Percentiles rank a stretch among this genome's conserved stretches.
phyloP scores from a whole-genome alignment of 2,113 vertebrate species.

The Aldabrachelys gigantea region DNA sequence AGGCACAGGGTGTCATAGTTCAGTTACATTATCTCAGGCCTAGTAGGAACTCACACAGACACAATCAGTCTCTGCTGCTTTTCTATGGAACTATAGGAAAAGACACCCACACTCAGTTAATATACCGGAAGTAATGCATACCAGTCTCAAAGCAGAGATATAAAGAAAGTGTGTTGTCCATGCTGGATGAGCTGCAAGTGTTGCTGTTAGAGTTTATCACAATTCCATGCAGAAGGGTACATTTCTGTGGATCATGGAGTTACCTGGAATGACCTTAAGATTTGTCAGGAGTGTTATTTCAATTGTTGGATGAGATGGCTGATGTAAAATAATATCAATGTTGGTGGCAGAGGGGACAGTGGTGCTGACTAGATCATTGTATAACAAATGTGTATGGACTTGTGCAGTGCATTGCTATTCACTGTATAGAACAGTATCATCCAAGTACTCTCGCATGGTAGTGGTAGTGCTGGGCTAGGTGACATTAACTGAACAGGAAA shows the following conservation, averaged over 20 bases:
- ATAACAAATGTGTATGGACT: not conserved
- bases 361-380: slow-evolving; percentile 42
- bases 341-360: slow-evolving; percentile 17
- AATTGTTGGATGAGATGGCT: slow-evolving; percentile 46
- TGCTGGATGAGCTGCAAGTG: not conserved
- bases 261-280: slow-evolving; percentile 19
- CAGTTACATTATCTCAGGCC: not conserved
- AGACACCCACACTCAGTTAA: not conserved
- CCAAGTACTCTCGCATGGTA: not conserved
- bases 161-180: not conserved
- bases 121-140: accelerated
- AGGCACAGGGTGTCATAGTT: not conserved
- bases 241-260: not conserved
- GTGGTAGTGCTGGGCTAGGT: slow-evolving; percentile 3
- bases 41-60: not conserved
- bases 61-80: not conserved
- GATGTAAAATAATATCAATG: not conserved
- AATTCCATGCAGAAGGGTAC: slow-evolving; percentile 53
- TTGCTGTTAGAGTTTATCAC: not conserved
- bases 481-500: slow-evolving; percentile 52
- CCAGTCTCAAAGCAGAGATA: not conserved
- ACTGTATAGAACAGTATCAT: not conserved
- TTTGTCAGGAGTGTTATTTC: slow-evolving; percentile 55
- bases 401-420: not conserved
- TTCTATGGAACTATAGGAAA: not conserved